Evolutionary conservation across 2,888 invertebrate species (phyloP).

Genomic region (Prenolepis imparis): DNA sequence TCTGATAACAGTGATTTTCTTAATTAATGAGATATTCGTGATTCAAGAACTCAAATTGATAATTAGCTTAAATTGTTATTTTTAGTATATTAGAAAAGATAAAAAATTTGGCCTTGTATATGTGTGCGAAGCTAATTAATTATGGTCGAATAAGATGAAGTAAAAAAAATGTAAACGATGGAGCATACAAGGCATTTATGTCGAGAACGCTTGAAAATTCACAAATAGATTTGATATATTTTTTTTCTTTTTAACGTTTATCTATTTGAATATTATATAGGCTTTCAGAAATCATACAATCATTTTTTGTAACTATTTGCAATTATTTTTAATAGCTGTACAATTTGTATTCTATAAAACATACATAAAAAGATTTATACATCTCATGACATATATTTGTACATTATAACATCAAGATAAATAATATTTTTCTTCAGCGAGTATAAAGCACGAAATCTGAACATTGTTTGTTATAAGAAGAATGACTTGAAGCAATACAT

Average conservation of each 20-base stretch:
- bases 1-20: background rate
- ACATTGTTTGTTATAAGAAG: slow-evolving; percentile 6
- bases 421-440: background rate
- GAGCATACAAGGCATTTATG: background rate
- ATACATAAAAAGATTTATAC: background rate
- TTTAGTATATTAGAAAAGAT: background rate
- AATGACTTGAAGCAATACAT: slow-evolving; percentile 30
- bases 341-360: background rate
- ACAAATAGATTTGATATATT: background rate
- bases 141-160: background rate
- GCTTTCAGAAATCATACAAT: background rate
- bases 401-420: background rate
- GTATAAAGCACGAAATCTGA: slow-evolving; percentile 7
- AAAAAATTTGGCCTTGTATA: background rate
- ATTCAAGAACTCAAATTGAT: background rate
- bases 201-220: background rate
- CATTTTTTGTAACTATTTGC: background rate
- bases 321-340: background rate
- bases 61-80: background rate
- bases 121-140: background rate
- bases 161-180: background rate
- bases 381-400: background rate
- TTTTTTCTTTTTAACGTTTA: background rate
- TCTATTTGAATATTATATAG: background rate
- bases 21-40: background rate